Evolutionary conservation across 2,797 vertebrate species (phyloP).

Genomic region (Tenualosa thibaudeaui): DNA sequence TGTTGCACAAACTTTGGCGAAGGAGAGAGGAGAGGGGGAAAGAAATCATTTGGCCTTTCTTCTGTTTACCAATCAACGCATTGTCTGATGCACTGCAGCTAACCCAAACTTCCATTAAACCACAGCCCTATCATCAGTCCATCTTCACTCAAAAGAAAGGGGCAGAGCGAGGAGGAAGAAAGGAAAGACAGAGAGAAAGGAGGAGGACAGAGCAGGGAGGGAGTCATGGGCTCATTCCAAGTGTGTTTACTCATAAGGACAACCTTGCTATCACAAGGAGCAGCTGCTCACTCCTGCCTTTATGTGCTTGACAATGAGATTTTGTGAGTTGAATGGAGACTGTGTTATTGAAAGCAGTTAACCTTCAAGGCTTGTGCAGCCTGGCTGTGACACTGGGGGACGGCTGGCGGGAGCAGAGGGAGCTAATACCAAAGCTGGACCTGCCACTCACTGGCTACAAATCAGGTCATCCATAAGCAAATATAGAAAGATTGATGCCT

Average conservation of each 20-base stretch:
- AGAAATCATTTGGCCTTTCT: neutral
- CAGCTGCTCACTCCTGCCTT: conserved; percentile 27
- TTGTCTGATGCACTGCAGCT: neutral
- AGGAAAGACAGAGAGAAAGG: neutral
- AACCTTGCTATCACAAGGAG: conserved; percentile 21
- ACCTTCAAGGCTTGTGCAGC: conserved; percentile 9
- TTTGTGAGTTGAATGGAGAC: conserved; percentile 19
- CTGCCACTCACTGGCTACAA: neutral
- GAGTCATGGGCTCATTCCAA: neutral
- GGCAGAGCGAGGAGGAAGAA: neutral
- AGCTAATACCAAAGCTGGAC: neutral
- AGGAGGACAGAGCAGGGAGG: neutral
- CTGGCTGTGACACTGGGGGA: neutral
- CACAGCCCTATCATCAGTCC: conserved; percentile 14
- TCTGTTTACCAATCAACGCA: conserved; percentile 5
- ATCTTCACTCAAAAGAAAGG: neutral
- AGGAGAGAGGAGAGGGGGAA: neutral
- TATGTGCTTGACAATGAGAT: conserved; percentile 24
- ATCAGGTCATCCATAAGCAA: neutral
- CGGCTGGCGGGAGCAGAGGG: neutral
- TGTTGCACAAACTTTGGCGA: neutral
- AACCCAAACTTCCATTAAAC: conserved; percentile 14
- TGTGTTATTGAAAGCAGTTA: conserved; percentile 25
- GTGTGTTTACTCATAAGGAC: conserved; percentile 31
- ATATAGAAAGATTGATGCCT: neutral